A percentile compares a stretch with the other conserved stretches of the same genome.
Conservation (phyloP, 2,797 vertebrate genomes). For the Hephaestus fuliginosus region DNA sequence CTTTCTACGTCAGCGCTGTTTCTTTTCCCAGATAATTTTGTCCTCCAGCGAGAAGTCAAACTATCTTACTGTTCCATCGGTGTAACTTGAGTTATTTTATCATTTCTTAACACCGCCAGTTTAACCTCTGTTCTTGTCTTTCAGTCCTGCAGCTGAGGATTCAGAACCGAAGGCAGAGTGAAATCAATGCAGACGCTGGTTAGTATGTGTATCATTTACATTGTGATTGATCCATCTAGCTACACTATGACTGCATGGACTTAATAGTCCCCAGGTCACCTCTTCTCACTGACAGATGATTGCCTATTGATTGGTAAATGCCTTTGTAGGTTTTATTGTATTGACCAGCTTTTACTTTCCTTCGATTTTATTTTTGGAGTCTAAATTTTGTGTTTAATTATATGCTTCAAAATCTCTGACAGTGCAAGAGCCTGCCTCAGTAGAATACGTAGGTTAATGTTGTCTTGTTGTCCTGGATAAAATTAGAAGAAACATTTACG, state of each 20-base stretch:
- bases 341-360: constrained; percentile 8
- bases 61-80: constrained; percentile 10
- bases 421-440: neutral
- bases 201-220: constrained; percentile 71
- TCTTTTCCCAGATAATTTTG: constrained; percentile 25
- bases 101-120: neutral
- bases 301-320: constrained; percentile 49
- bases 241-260: constrained; percentile 31
- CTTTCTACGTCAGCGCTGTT: constrained; percentile 12
- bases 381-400: neutral
- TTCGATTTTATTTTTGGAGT: constrained; percentile 23
- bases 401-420: neutral
- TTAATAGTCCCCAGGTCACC: constrained; percentile 46
- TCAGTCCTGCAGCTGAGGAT: constrained; percentile 91
- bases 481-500: neutral
- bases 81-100: constrained; percentile 23
- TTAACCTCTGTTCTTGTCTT: constrained; percentile 63
- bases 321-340: constrained; percentile 31
- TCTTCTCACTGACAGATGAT: constrained; percentile 47
- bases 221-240: constrained; percentile 50
- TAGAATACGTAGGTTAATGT: neutral
- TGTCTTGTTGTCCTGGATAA: neutral
- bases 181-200: constrained; percentile 86
- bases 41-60: constrained; percentile 29
- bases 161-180: constrained; percentile 90